These are phyloP conservation scores for Chromoteleia sp. DNA, from an alignment of 2,888 invertebrate genomes.

Conservation along the genomic window DNA sequence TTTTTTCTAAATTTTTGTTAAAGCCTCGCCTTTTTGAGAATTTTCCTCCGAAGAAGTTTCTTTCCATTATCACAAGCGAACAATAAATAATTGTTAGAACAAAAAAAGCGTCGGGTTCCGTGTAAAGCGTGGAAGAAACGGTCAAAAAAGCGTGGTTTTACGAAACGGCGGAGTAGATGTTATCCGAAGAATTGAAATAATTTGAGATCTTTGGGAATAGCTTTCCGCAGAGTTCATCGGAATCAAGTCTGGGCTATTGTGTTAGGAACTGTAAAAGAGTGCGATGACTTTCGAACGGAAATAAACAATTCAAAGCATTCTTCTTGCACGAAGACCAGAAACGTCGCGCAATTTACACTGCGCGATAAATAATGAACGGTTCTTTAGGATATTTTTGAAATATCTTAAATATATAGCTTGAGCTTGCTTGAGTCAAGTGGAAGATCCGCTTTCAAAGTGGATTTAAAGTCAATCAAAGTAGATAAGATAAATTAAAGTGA, in stretches of 20 bases:
- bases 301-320: slow-evolving; percentile 22
- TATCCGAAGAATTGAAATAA: slow-evolving; percentile 43
- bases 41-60: slow-evolving; percentile 24
- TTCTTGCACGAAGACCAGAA: too few relatives aligned
- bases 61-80: slow-evolving; percentile 37
- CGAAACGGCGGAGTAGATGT: slow-evolving; percentile 33
- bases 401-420: too few relatives aligned
- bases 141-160: slow-evolving; percentile 38
- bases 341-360: too few relatives aligned
- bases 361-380: too few relatives aligned
- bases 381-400: too few relatives aligned
- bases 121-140: slow-evolving; percentile 38
- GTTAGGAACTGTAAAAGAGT: slow-evolving; percentile 37
- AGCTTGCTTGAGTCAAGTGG: too few relatives aligned
- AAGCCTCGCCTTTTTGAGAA: neutral
- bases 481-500: too few relatives aligned
- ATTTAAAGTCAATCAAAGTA: too few relatives aligned
- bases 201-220: slow-evolving; percentile 55
- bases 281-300: slow-evolving; percentile 25
- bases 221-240: slow-evolving; percentile 59
- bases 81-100: slow-evolving; percentile 51
- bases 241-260: slow-evolving; percentile 45
- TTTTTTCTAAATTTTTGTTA: slow-evolving; percentile 4
- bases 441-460: too few relatives aligned
- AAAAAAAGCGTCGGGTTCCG: slow-evolving; percentile 24